These are phyloP conservation scores for Hyposoter dolosus DNA, from an alignment of 2,888 invertebrate species.

Conservation along the genomic window DNA sequence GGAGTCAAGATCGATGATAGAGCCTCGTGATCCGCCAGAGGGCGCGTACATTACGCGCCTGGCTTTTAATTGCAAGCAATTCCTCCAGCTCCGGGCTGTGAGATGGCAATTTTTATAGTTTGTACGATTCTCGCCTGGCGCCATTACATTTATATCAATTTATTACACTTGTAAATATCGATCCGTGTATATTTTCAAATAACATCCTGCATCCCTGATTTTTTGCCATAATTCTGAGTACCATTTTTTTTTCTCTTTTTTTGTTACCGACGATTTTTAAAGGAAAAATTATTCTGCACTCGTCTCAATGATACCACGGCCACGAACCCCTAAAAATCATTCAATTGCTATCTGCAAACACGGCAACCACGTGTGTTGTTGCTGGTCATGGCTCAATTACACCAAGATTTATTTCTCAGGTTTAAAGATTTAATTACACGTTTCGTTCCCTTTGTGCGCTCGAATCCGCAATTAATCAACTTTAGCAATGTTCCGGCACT, in stretches of 20 bases:
- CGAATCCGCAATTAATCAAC: constrained; percentile 4
- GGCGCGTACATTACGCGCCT: constrained; percentile 64
- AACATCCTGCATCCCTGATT: background rate
- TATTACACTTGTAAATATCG: constrained; percentile 23
- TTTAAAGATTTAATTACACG: constrained; percentile 18
- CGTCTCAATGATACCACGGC: background rate
- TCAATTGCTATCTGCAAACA: background rate
- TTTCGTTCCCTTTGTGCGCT: constrained; percentile 10
- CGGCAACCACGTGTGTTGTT: background rate
- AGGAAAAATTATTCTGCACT: background rate
- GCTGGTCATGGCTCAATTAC: constrained; percentile 12
- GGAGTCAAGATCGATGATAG: constrained; percentile 65
- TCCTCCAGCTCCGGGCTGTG: constrained; percentile 34
- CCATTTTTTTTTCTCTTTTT: background rate
- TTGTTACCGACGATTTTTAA: background rate
- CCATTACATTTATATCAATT: constrained; percentile 40
- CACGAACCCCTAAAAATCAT: background rate
- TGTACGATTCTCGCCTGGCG: constrained; percentile 27
- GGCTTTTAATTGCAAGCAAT: constrained; percentile 66
- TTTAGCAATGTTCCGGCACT: background rate
- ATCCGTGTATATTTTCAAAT: background rate
- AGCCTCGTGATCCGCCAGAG: constrained; percentile 61
- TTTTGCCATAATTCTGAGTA: constrained; percentile 1
- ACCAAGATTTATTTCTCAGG: background rate
- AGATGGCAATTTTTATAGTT: constrained; percentile 53